These are phyloP conservation scores for Megaceryle alcyon DNA, from an alignment of 2,797 vertebrate species.

Conservation along the genomic window DNA sequence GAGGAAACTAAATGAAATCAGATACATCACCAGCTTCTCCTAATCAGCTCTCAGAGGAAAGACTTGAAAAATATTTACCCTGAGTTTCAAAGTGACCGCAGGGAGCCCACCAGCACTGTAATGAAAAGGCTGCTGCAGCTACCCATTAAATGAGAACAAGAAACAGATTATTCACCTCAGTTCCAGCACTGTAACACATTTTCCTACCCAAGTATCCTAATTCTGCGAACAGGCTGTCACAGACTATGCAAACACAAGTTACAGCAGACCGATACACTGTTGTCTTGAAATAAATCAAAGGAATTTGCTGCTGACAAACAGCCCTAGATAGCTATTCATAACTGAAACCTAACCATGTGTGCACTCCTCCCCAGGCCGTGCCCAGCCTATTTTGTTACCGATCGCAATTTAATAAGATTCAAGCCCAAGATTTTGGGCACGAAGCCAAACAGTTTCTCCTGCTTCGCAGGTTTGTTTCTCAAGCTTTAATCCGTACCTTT, in stretches of 20 bases:
- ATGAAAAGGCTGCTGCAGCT: neutral
- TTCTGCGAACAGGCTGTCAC: neutral
- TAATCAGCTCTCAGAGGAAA: constrained; percentile 25
- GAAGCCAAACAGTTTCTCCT: neutral
- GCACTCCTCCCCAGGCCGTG: neutral
- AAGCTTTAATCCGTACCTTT: constrained; percentile 47
- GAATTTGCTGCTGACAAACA: neutral
- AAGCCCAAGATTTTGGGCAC: neutral
- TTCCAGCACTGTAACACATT: neutral
- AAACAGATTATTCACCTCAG: neutral
- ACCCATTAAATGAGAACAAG: neutral
- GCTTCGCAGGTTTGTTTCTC: constrained; percentile 53
- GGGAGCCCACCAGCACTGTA: neutral
- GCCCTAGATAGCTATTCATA: rapidly evolving
- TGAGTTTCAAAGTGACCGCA: neutral
- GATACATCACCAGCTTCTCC: neutral
- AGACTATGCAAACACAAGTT: neutral
- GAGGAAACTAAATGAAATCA: constrained; percentile 33
- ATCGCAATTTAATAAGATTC: constrained; percentile 2
- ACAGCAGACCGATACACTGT: neutral
- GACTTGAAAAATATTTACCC: constrained; percentile 25
- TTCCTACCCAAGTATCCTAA: neutral
- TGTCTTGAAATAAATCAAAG: neutral
- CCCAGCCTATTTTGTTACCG: neutral
- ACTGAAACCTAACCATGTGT: neutral